These are phyloP conservation scores for Cancer borealis DNA, from an alignment of 2,888 invertebrate species.

Conservation along the genomic window DNA sequence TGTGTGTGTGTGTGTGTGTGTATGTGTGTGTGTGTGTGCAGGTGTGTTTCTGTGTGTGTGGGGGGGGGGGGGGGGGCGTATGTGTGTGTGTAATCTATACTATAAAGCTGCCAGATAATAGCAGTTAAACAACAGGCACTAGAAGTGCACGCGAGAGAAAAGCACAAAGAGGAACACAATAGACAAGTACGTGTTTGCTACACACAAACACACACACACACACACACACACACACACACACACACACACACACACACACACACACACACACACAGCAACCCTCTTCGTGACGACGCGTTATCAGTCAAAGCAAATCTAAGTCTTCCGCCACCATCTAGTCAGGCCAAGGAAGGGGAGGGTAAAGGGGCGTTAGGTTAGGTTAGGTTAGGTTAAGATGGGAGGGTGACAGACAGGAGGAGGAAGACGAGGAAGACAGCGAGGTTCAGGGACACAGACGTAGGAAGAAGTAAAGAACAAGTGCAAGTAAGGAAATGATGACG, in stretches of 20 bases:
- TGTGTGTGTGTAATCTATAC: too few relatives aligned
- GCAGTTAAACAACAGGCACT: neutral
- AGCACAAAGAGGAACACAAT: neutral
- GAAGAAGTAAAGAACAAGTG: neutral
- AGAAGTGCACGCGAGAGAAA: neutral
- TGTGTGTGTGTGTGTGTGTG: too few relatives aligned
- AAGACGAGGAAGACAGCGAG: neutral
- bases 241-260: neutral
- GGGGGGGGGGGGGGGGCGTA: too few relatives aligned
- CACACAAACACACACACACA: neutral
- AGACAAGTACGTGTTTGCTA: neutral
- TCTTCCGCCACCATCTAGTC: neutral
- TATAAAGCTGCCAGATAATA: neutral
- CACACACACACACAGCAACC: neutral
- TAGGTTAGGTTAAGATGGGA: neutral
- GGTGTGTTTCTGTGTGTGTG: too few relatives aligned
- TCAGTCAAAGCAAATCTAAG: conserved; percentile 25
- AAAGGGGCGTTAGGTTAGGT: neutral
- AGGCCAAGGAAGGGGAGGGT: neutral
- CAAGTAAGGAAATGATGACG: neutral
- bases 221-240: neutral
- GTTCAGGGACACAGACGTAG: neutral
- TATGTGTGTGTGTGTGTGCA: too few relatives aligned
- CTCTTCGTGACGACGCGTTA: conserved; percentile 18
- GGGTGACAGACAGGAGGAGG: neutral